A percentile compares a stretch with the other conserved stretches of the same genome.
These are phyloP conservation scores for Anagrus nilaparvatae DNA, from an alignment of 1,140 invertebrate species.

Conservation along the genomic window DNA sequence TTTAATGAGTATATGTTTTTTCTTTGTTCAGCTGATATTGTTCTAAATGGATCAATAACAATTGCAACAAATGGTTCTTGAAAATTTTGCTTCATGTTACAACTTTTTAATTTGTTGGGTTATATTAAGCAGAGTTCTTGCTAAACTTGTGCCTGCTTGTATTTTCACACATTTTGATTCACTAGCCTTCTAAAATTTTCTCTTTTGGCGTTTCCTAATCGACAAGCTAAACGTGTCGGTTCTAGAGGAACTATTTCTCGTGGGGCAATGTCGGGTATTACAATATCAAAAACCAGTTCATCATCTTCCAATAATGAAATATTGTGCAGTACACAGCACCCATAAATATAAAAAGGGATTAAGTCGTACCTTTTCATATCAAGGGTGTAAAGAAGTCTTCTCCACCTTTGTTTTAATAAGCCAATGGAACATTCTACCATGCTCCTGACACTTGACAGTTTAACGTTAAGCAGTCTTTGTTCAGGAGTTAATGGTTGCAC, in stretches of 20 bases:
- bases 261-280: too few relatives aligned
- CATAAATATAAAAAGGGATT: slow-evolving; percentile 14
- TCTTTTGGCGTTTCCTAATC: too few relatives aligned
- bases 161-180: too few relatives aligned
- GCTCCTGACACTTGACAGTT: slow-evolving; percentile 5
- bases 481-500: slow-evolving; percentile 14
- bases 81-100: slow-evolving; percentile 99
- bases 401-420: slow-evolving; percentile 14
- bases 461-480: slow-evolving; percentile 10
- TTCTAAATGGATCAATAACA: slow-evolving; percentile 98
- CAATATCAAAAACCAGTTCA: background rate
- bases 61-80: slow-evolving; percentile 99
- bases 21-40: slow-evolving; percentile 95
- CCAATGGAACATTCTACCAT: slow-evolving; percentile 10
- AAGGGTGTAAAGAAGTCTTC: slow-evolving; percentile 12
- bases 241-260: too few relatives aligned
- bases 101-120: too few relatives aligned
- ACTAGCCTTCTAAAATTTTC: too few relatives aligned
- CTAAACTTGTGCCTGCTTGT: too few relatives aligned
- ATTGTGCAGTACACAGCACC: slow-evolving; percentile 19
- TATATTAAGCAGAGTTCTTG: too few relatives aligned
- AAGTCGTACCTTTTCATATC: slow-evolving; percentile 8
- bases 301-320: slow-evolving; percentile 1
- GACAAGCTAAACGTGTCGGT: too few relatives aligned
- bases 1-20: too few relatives aligned